Evolutionary conservation across 1,140 invertebrate genomes (phyloP).

Genomic region (Cepaea nemoralis): DNA sequence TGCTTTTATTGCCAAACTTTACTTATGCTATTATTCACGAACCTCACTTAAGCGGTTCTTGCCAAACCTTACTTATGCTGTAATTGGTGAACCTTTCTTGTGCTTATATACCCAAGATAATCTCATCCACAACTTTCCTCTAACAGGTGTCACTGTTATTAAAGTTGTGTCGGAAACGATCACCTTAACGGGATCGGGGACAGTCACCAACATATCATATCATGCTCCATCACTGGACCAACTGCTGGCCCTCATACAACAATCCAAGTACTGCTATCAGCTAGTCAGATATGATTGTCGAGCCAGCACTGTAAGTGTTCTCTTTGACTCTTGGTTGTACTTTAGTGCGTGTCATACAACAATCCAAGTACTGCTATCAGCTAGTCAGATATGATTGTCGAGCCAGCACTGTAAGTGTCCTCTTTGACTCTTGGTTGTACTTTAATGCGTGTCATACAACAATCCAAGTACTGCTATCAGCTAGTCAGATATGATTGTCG

Average conservation of each 20-base stretch:
- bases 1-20: too few species aligned
- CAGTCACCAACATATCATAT: not conserved
- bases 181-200: not conserved
- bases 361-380: slow-evolving; percentile 30
- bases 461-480: slow-evolving; percentile 30
- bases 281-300: slow-evolving; percentile 17
- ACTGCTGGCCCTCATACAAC: not conserved
- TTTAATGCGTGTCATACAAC: too few species aligned
- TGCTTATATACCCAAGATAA: too few species aligned
- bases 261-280: slow-evolving; percentile 30
- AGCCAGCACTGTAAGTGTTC: slow-evolving; percentile 9
- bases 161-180: not conserved
- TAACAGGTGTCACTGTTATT: slow-evolving; percentile 15
- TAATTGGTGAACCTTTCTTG: too few species aligned
- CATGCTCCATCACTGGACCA: not conserved
- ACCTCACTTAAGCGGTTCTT: too few species aligned
- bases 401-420: slow-evolving; percentile 8
- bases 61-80: too few species aligned
- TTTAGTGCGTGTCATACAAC: too few species aligned
- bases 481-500: slow-evolving; percentile 17
- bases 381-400: slow-evolving; percentile 17
- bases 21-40: too few species aligned
- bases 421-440: too few species aligned
- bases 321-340: too few species aligned
- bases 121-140: not conserved